Evolutionary conservation across 2,113 vertebrate genomes (phyloP).

Genomic region (Noturus placidus): DNA sequence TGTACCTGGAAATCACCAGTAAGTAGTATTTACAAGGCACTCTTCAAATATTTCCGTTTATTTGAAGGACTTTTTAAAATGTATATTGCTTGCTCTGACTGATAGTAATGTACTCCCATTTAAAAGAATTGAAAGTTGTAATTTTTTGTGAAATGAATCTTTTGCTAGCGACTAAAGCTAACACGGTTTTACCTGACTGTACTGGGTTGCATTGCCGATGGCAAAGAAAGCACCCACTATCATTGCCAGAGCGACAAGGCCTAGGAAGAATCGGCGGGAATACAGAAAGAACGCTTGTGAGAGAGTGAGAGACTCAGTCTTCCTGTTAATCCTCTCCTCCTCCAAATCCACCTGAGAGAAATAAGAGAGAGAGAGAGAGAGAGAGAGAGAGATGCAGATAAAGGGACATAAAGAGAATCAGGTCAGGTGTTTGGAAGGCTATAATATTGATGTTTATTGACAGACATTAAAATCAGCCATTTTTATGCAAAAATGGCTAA

Average conservation of each 20-base stretch:
- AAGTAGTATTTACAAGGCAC: too few species aligned
- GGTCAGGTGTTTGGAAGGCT: neutral
- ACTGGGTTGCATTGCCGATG: conserved; percentile 68
- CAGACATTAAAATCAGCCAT: neutral
- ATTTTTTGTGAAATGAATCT: neutral
- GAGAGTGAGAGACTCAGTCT: conserved; percentile 66
- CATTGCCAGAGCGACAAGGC: conserved; percentile 66
- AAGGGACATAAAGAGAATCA: neutral
- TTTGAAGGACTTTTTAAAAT: neutral
- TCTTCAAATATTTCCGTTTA: too few species aligned
- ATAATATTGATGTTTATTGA: neutral
- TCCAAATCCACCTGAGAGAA: conserved; percentile 81
- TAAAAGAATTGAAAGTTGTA: neutral
- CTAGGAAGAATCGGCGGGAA: conserved; percentile 63
- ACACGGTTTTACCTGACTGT: conserved; percentile 69
- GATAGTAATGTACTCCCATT: neutral
- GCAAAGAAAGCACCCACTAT: conserved; percentile 72
- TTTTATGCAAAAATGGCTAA: neutral
- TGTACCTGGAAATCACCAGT: neutral
- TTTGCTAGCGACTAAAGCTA: too few species aligned
- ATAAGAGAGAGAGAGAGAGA: neutral
- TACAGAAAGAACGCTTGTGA: conserved; percentile 66
- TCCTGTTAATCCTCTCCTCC: conserved; percentile 70
- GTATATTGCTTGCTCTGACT: neutral
- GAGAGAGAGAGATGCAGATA: neutral